Base-by-base conservation (phyloP, 2,888 invertebrate genomes). In the Pemphredon lugubris region DNA sequence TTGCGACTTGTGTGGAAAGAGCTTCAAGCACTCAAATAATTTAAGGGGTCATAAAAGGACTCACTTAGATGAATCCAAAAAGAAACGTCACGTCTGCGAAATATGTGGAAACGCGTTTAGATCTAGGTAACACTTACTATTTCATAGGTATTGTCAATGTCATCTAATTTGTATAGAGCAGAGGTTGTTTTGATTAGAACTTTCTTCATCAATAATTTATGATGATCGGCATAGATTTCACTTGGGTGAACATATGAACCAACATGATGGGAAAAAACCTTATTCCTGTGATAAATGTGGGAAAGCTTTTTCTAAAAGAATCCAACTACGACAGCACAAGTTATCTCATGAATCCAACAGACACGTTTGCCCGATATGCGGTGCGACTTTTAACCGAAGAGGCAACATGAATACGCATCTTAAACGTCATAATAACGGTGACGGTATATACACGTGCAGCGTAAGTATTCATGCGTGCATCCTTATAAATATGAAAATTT, bases 41-140 rank as follows among this genome's bases (percentile, higher is more conserved):
- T 80, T 89, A 32, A 72, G 87, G 7, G 84, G 87, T 2, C 89
- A 89, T 34, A 89, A 88, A 57, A 81, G 87, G 53, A 87, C 82
- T 40, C 89, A 89, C 68, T 75, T 87, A 13, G 86, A 87, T 2
- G 86, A 85, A 6, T 64, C 84, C 0, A 81, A 79, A 42, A 87
- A 87, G 55, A 89, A 89, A 51, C 79, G 82, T 2, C 90, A 90
- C 60, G 77, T 84, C 2, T 92, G 91, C 74, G 83, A 88, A 2
- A 84, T 90, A 42, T 92, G 92, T 79, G 86, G 88, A 16, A 89
- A 90, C 69, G 89, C 90, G 39, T 92, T 91, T 71, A 88, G 91
- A 39, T 88, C 89, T 26, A 84, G 84, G 87, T 87, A 81, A 71
- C 61, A 44, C 30, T 51, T 11, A 5, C 7, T 40, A 40, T 40